These are phyloP conservation scores for Rhadinocentrus ornatus DNA, from an alignment of 2,797 vertebrate genomes.

Conservation along the genomic window DNA sequence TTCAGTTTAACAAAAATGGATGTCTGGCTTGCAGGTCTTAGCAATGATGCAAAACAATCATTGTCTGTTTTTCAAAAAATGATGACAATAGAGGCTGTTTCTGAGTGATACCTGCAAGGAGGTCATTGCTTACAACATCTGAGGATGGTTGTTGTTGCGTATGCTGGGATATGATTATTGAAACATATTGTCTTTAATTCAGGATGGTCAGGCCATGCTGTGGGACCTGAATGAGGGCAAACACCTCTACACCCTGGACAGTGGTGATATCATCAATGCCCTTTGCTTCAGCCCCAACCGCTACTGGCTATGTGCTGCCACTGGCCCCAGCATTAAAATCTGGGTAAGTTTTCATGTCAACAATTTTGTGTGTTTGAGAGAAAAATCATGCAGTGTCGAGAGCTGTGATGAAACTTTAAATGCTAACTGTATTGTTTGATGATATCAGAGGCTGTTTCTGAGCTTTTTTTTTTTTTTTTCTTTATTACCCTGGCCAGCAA, in stretches of 20 bases:
- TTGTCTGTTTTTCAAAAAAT: slow-evolving; percentile 66
- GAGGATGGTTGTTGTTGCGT: neutral
- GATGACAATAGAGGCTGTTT: slow-evolving; percentile 87
- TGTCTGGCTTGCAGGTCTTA: slow-evolving; percentile 36
- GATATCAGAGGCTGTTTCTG: slow-evolving; percentile 90
- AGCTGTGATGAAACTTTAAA: slow-evolving; percentile 77
- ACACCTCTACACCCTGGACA: slow-evolving; percentile 96
- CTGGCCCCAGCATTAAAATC: slow-evolving; percentile 98
- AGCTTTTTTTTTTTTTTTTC: slow-evolving; percentile 52
- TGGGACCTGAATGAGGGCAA: slow-evolving; percentile 99
- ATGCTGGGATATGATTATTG: neutral
- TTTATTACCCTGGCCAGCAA: neutral
- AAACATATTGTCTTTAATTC: neutral
- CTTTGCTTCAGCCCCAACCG: slow-evolving; percentile 98
- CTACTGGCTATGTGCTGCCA: slow-evolving; percentile 97
- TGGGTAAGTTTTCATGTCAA: slow-evolving; percentile 82
- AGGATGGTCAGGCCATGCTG: slow-evolving; percentile 97
- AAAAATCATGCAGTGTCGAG: neutral
- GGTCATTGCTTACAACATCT: neutral
- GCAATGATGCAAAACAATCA: slow-evolving; percentile 66
- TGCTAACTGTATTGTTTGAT: slow-evolving; percentile 84
- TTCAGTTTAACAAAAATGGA: neutral
- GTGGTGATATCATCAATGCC: slow-evolving; percentile 94
- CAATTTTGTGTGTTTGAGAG: too few relatives aligned
- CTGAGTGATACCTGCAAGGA: slow-evolving; percentile 67